phyloP scores from a whole-genome alignment of 2,113 vertebrate genomes.

The Excalfactoria chinensis region DNA sequence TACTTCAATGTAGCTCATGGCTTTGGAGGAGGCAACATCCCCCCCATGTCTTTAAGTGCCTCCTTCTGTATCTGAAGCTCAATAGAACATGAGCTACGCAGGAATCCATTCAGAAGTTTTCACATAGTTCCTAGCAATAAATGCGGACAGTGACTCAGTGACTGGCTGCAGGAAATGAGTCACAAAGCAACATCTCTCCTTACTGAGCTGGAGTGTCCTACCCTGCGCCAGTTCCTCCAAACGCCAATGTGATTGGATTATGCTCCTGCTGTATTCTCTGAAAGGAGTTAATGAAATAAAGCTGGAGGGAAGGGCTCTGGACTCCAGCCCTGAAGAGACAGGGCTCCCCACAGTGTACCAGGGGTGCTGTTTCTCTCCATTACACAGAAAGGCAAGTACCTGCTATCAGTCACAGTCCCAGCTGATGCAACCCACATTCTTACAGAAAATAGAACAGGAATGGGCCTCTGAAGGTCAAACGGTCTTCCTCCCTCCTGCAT shows the following conservation, averaged over 20 bases:
- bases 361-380: not conserved
- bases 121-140: slow-evolving; percentile 13
- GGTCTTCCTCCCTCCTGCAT: not conserved
- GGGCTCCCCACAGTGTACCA: fast-evolving
- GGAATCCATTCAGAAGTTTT: slow-evolving; percentile 26
- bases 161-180: slow-evolving; percentile 71
- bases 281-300: slow-evolving; percentile 14
- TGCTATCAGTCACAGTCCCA: not conserved
- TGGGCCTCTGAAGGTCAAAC: not conserved
- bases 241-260: not conserved
- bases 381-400: not conserved
- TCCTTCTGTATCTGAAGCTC: not conserved
- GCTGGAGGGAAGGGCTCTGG: not conserved
- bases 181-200: slow-evolving; percentile 28
- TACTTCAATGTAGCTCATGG: not conserved
- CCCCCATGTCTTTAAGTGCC: not conserved
- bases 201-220: slow-evolving; percentile 14
- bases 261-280: slow-evolving; percentile 34
- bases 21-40: not conserved
- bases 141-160: slow-evolving; percentile 66
- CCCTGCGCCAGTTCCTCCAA: slow-evolving; percentile 35
- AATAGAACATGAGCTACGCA: not conserved
- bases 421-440: not conserved
- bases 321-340: not conserved
- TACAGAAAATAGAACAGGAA: not conserved